Evolutionary conservation across 2,797 vertebrate genomes (phyloP), one percentile per base, ranked within the genome.

Genomic region (Danio kyathit): DNA sequence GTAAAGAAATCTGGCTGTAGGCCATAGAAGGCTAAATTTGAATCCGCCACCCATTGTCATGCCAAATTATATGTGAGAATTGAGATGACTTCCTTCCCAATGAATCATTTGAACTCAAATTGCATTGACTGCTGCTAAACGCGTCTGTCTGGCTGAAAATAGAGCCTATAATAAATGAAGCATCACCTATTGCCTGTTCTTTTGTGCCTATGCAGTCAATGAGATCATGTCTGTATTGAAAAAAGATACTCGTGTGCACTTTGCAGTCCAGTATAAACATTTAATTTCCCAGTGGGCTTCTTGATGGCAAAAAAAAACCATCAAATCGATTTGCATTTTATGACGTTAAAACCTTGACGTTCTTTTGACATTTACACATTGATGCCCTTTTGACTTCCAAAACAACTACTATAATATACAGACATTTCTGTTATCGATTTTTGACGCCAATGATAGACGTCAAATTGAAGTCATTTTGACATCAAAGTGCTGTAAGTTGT

Each of bases 101-200:
- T 80, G 49, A 80, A 74, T 80, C 70, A 80, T 48, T 80, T 61
- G 5, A 63, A 70, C 63, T 60, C n/a, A 74, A 74, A 73, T 51
- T 73, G 52, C 69, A 51, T 48, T 19, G n/a, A 67, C 76, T 78
- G 16, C 12, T 54, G 8, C 71, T 48, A 21, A 80, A 80, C 57
- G 49, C 63, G 74, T 83, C 54, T 72, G 65, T 67, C 69, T 74
- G 8, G 56, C 66, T 63, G 29, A 67, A 81, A 70, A 83, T 59
- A 86, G 54, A 74, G 10, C 38, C 65, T 41, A 11, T 63, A 66
- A 79, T 69, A 64, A 79, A 82, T 41, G 59, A 77, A 66, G 29
- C 56, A 49, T 76, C 67, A 57, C 29, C 60, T 73, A 56, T 38
- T 73, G 56, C 52, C n/a, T 19, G 7, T 48, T 21, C 21, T n/a